Percentiles rank a stretch among this genome's conserved stretches.
phyloP scores from a whole-genome alignment of 1,140 invertebrate genomes.

The Heliconius hewitsoni region DNA sequence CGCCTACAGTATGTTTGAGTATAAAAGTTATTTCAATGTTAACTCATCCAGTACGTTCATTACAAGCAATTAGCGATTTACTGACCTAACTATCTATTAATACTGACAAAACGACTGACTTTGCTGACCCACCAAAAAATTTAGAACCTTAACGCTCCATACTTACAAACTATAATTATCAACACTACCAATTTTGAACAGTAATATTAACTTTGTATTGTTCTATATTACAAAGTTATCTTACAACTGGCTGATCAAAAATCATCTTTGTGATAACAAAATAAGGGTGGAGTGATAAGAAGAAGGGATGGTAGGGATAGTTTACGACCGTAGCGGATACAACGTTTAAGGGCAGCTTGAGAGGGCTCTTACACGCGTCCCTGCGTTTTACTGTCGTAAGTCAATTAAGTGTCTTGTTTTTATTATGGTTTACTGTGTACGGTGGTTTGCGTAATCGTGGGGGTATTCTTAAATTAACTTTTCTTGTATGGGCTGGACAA shows the following conservation, averaged over 20 bases:
- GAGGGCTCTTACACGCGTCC: conserved; percentile 5
- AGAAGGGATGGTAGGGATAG: background rate
- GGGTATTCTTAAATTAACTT: conserved; percentile 4
- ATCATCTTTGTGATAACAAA: background rate
- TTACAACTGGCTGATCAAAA: background rate
- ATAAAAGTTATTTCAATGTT: background rate
- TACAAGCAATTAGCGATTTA: background rate
- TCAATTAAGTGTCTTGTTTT: conserved; percentile 7
- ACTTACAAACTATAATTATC: background rate
- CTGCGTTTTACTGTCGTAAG: conserved; percentile 12
- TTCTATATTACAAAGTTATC: background rate
- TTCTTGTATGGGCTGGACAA: background rate
- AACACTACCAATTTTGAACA: background rate
- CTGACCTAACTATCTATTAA: background rate
- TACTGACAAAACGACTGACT: background rate
- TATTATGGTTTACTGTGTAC: background rate
- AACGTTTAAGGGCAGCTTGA: conserved; percentile 8
- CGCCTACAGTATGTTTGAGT: too few relatives aligned
- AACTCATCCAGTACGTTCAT: background rate
- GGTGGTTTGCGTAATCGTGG: background rate
- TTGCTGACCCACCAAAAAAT: background rate
- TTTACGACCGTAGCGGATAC: conserved; percentile 8
- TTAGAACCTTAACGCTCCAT: background rate
- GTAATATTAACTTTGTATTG: conserved; percentile 6
- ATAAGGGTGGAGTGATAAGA: background rate